Percentiles rank a stretch among this genome's conserved stretches.
phyloP scores from a whole-genome alignment of 92 coral and sea anemone genomes.

The Chrysogorgia sp. region DNA sequence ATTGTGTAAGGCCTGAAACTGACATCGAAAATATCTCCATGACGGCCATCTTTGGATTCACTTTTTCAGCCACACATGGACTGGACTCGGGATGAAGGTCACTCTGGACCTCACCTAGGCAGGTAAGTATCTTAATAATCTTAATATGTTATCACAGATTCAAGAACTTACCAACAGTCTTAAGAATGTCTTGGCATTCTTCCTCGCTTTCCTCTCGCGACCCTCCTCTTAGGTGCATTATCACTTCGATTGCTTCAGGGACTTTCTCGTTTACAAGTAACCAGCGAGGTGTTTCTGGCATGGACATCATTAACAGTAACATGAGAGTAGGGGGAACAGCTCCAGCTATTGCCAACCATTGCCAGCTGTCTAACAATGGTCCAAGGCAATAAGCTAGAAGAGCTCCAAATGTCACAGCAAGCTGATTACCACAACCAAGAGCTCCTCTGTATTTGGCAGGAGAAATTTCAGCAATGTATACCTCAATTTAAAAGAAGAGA shows the following conservation, averaged over 20 bases:
- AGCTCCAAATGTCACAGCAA: slow-evolving; percentile 69
- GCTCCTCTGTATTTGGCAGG: slow-evolving; percentile 74
- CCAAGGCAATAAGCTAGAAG: slow-evolving; percentile 67
- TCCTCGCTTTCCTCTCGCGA: slow-evolving; percentile 67
- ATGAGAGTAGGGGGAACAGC: slow-evolving; percentile 74
- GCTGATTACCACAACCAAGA: slow-evolving; percentile 74
- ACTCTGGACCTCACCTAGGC: too few species aligned
- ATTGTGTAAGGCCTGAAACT: too few species aligned
- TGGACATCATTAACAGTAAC: slow-evolving; percentile 64
- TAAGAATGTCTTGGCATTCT: slow-evolving; percentile 74
- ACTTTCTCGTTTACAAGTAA: slow-evolving; percentile 67
- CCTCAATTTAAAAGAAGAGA: slow-evolving; percentile 42
- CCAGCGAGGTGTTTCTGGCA: slow-evolving; percentile 98
- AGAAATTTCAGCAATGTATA: slow-evolving; percentile 83
- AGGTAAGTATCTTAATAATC: not conserved
- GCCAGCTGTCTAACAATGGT: slow-evolving; percentile 58
- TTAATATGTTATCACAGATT: not conserved
- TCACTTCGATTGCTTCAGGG: slow-evolving; percentile 67
- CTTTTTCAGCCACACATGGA: too few species aligned
- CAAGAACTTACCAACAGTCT: slow-evolving; percentile 67
- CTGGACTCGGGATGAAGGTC: too few species aligned
- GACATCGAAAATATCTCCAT: too few species aligned
- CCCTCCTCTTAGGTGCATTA: slow-evolving; percentile 70
- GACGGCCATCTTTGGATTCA: too few species aligned
- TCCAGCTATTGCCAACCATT: slow-evolving; percentile 84